Evolutionary conservation across 2,113 vertebrate genomes (phyloP).

Genomic region (Piaya cayana): DNA sequence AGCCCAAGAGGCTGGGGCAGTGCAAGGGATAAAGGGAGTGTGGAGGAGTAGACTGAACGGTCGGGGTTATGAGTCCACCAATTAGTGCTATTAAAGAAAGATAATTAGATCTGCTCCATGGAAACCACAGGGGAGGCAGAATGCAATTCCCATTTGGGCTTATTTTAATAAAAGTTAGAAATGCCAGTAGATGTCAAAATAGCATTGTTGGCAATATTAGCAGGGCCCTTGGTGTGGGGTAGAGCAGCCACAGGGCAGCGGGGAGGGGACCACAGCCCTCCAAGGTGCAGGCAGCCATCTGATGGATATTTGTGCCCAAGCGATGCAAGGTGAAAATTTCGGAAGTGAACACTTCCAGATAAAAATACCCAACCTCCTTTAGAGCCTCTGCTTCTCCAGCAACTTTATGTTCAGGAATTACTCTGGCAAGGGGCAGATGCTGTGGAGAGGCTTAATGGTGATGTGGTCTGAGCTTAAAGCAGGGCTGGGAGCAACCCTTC

Average conservation of each 20-base stretch:
- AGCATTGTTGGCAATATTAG: neutral
- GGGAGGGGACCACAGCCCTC: neutral
- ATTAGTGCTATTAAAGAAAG: slow-evolving; percentile 76
- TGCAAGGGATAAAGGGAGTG: slow-evolving; percentile 25
- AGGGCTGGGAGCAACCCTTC: neutral
- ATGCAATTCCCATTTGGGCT: slow-evolving; percentile 58
- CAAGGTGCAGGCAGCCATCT: accelerated
- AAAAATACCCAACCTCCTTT: neutral
- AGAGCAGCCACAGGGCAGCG: neutral
- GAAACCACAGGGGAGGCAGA: slow-evolving; percentile 68
- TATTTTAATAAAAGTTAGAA: slow-evolving; percentile 62
- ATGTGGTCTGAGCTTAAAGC: neutral
- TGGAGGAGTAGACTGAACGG: slow-evolving; percentile 52
- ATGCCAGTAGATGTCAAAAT: slow-evolving; percentile 19
- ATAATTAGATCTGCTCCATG: slow-evolving; percentile 78
- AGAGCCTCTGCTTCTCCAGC: neutral
- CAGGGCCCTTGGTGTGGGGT: neutral
- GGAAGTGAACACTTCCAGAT: neutral
- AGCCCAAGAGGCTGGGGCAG: slow-evolving; percentile 34
- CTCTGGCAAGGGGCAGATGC: neutral
- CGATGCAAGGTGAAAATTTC: neutral
- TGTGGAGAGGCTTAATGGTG: neutral
- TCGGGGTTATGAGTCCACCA: slow-evolving; percentile 65
- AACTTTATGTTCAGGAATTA: neutral
- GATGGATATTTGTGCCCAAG: neutral